A percentile compares a stretch with the other conserved stretches of the same genome.
phyloP scores from a whole-genome alignment of 2,888 invertebrate species.

The Orthonychiurus folsomi region DNA sequence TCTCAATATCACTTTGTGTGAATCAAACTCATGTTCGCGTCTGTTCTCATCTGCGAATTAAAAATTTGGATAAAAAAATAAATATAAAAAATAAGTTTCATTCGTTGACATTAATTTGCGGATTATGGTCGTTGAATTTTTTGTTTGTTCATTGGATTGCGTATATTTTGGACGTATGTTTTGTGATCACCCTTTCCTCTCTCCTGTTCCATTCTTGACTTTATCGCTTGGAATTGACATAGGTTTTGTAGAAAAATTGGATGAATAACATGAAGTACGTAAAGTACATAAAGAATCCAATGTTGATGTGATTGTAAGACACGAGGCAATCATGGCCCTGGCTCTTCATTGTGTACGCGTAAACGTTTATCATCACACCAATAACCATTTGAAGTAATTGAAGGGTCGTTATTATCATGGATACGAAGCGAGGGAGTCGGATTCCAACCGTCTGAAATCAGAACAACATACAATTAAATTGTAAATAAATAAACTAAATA shows the following conservation, averaged over 20 bases:
- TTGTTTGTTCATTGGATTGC: neutral
- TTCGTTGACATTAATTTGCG: neutral
- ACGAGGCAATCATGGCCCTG: constrained; percentile 68
- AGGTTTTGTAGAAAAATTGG: constrained; percentile 84
- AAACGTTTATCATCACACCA: constrained; percentile 79
- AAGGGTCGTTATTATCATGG: constrained; percentile 83
- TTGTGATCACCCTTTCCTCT: neutral
- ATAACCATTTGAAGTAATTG: constrained; percentile 90
- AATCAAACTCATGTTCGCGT: too few species aligned
- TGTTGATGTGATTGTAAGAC: constrained; percentile 70
- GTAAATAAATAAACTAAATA: constrained; percentile 4
- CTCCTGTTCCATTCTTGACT: neutral
- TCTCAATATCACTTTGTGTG: too few species aligned
- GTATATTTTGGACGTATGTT: neutral
- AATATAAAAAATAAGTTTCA: neutral
- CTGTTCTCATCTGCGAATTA: too few species aligned
- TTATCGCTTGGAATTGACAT: constrained; percentile 48
- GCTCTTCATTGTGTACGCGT: constrained; percentile 54
- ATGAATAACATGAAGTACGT: constrained; percentile 88
- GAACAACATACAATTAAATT: neutral
- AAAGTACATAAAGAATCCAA: constrained; percentile 88
- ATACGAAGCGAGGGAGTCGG: constrained; percentile 59
- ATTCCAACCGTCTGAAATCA: constrained; percentile 19
- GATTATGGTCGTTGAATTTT: neutral
- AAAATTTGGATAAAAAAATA: too few species aligned